phyloP scores from a whole-genome alignment of 2,797 vertebrate genomes.

The Sparidentex hasta region DNA sequence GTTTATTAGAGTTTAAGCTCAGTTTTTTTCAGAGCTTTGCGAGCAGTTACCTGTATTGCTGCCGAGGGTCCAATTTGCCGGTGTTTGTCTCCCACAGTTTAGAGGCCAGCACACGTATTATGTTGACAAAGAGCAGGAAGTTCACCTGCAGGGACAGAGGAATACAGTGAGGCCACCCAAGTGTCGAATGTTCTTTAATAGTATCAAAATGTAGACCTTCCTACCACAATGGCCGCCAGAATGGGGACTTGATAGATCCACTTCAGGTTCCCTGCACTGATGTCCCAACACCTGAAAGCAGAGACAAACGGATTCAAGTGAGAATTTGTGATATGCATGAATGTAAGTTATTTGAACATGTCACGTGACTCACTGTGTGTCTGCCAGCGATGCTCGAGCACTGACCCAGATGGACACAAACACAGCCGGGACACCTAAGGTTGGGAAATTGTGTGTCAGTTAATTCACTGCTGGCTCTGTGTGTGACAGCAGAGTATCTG shows the following conservation, averaged over 20 bases:
- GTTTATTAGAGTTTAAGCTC: too few relatives aligned
- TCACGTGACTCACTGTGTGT: slow-evolving; percentile 90
- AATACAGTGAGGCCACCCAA: not conserved
- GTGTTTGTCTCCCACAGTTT: slow-evolving; percentile 92
- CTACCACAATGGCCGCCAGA: slow-evolving; percentile 88
- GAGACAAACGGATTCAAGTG: not conserved
- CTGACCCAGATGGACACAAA: slow-evolving; percentile 95
- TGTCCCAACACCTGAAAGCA: slow-evolving; percentile 88
- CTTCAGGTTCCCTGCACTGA: slow-evolving; percentile 89
- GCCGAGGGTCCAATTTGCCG: slow-evolving; percentile 88
- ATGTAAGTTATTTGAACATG: not conserved
- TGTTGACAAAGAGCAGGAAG: slow-evolving; percentile 90
- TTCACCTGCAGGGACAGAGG: slow-evolving; percentile 82
- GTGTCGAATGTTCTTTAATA: not conserved
- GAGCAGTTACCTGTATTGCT: slow-evolving; percentile 87
- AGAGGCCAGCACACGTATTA: slow-evolving; percentile 89
- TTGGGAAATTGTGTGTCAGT: not conserved
- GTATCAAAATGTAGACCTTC: slow-evolving; percentile 22
- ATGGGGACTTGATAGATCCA: slow-evolving; percentile 93
- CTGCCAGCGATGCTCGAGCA: slow-evolving; percentile 90
- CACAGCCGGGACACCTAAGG: slow-evolving; percentile 90
- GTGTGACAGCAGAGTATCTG: not conserved
- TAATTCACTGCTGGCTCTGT: not conserved
- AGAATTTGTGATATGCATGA: slow-evolving; percentile 4
- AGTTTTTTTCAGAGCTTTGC: not conserved